Base-by-base conservation (phyloP, 2,888 invertebrate genomes). In the Drosophila pseudotalamancana region DNA sequence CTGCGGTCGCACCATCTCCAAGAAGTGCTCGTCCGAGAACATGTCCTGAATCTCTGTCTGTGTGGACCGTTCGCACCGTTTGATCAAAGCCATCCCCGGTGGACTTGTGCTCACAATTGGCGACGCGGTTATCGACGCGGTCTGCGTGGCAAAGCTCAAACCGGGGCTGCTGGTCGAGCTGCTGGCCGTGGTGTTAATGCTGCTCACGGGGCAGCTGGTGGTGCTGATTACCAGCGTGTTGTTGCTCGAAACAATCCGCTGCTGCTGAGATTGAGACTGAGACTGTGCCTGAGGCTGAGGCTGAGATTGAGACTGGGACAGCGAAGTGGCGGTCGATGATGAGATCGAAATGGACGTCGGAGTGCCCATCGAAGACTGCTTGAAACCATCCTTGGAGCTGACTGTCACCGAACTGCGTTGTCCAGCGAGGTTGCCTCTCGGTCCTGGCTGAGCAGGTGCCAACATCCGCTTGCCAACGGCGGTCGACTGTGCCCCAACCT, bases 1-100 rank as follows among this genome's bases (percentile, higher is more conserved):
- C 42, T 90, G 88, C 1, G 81, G 86, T 11, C 71, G 63, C n/a
- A 90, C 23, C 19, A 78, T 70, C 4, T 85, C 61, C 25, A 89
- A 31, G 19, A 89, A 89, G 1, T 78, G 70, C 11, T 89, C 81
- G 31, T 89, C 89, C 6, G 72, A 73, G 5, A 42, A 66, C 1
- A 59, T 42, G 9, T 65, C 57, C 12, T 11, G 31, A 2, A 4
- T 1, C 2, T 74, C 71, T 1, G 67, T 73, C 43, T 73, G 74
- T 0, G 19, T 55, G 27, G 59, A 37, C 0, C 62, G 64, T n/a
- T 87, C 87, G 9, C 35, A 21, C 0, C 51, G 54, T 32, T 63
- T 69, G 1, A 29, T 14, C 4, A 50, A 0, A 0, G 43, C 18
- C 1, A 49, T 0, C 6, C 19, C 12, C 1, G 60, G 16, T 3